Base-by-base conservation (phyloP, 2,113 vertebrate genomes). In the Psophia crepitans region DNA sequence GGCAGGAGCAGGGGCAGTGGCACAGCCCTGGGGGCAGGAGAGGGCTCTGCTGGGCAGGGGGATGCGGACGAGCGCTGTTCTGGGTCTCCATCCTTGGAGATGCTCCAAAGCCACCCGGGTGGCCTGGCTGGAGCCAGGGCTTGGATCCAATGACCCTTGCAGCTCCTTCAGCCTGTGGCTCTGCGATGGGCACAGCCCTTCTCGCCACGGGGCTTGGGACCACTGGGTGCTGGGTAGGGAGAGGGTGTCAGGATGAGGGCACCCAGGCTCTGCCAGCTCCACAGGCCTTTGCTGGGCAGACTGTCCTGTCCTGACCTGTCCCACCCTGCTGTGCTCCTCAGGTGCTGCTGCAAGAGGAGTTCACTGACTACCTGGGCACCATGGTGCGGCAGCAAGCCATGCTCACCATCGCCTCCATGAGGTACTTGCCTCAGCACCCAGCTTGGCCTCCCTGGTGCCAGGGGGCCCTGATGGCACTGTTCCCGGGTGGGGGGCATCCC, bases 391-490 rank as follows among this genome's bases (percentile, higher is more conserved):
- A 75, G 20, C 75, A 66, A 48, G 75, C n/a, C 60, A 68, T 80
- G 68, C n/a, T 74, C 53, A 30, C 89, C 56, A 51, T 91, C 39
- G 1, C 2, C 5, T 14, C 46, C 57, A 54, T 91, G 61, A 81
- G 89, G 68, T 75, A 86, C 39, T 14, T 74, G n/a, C 12, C 30
- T 17, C 26, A 65, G 37, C 12, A 22, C 49, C 57, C 27, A 44
- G 26, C 32, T 28, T 65, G 49, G 23, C 60, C 32, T 33, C 14
- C 68, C 30, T 1, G 1, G 32, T 41, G 49, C 33, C 3, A 5
- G 41, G 69, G 1, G 2, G 35, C n/a, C 28, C 32, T 2, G 0
- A 61, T 1, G 10, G 46, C 30, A n/a, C 63, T 1, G 2, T 9
- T n/a, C 35, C 74, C 51, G 20, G 41, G 19, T 27, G 26, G 32